phyloP scores from a whole-genome alignment of 2,113 vertebrate genomes.

The Nibea coibor region DNA sequence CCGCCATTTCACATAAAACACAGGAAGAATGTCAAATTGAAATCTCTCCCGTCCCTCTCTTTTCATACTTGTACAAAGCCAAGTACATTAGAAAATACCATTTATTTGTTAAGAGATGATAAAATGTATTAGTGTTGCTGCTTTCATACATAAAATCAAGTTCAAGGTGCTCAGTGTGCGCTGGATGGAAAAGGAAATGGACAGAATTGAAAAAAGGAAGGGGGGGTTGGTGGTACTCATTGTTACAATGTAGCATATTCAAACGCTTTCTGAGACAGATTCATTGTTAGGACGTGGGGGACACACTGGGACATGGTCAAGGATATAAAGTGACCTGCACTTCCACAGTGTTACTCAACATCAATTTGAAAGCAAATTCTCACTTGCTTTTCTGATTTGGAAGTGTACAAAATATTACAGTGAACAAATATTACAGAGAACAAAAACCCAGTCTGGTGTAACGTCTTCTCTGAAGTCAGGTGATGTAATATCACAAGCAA shows the following conservation, averaged over 20 bases:
- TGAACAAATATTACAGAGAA: too few species aligned
- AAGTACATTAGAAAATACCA: neutral
- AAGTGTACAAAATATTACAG: too few species aligned
- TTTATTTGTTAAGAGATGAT: neutral
- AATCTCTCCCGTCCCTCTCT: neutral
- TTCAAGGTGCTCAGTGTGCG: neutral
- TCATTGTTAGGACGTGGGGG: neutral
- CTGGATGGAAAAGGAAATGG: neutral
- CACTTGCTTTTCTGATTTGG: neutral
- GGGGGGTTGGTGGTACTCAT: too few species aligned
- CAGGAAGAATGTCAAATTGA: neutral
- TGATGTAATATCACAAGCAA: too few species aligned
- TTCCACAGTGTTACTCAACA: neutral
- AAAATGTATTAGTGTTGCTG: neutral
- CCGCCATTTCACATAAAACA: constrained; percentile 6
- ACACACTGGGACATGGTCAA: neutral
- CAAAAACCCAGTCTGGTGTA: too few species aligned
- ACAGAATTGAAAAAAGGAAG: neutral
- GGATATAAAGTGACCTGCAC: neutral
- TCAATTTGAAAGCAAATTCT: neutral
- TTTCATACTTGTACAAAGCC: neutral
- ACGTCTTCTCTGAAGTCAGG: too few species aligned
- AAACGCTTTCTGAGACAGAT: neutral
- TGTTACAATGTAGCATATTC: neutral
- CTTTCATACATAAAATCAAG: neutral